Conservation (phyloP, 2,888 invertebrate genomes). For the Tolmerus cingulatus region DNA sequence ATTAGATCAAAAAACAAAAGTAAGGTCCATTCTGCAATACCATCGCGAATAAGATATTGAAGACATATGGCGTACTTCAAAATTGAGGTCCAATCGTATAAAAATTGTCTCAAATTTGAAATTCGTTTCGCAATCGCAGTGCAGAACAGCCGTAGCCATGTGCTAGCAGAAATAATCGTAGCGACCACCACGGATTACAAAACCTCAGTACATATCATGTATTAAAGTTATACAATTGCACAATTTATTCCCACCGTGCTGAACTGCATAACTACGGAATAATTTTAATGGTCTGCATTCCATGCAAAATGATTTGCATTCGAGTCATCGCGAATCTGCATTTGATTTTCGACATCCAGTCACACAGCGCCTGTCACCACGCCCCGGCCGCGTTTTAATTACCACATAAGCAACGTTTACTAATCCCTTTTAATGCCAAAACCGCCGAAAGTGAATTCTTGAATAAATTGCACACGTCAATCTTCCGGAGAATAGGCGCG, state of each 20-base stretch:
- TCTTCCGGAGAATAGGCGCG: not conserved
- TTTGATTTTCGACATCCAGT: not conserved
- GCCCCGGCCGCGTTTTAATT: not conserved
- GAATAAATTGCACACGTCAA: not conserved
- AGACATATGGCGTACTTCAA: too few species aligned
- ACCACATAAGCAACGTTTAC: not conserved
- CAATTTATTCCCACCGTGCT: not conserved
- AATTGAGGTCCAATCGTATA: too few species aligned
- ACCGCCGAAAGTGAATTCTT: not conserved
- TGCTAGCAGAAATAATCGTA: too few species aligned
- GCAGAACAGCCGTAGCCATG: too few species aligned
- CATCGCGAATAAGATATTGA: too few species aligned
- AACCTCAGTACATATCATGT: too few species aligned
- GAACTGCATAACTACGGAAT: not conserved
- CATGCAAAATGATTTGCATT: not conserved
- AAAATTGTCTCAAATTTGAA: too few species aligned
- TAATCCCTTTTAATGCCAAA: not conserved
- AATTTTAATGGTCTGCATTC: not conserved
- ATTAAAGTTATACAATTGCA: not conserved
- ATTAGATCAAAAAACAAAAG: too few species aligned
- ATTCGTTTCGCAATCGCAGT: too few species aligned
- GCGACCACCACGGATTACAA: too few species aligned
- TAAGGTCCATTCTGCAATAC: too few species aligned
- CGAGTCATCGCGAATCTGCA: not conserved
- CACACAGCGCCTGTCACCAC: not conserved